Conservation (phyloP, 2,797 vertebrate genomes). For the Schizopygopsis pylzovi region DNA sequence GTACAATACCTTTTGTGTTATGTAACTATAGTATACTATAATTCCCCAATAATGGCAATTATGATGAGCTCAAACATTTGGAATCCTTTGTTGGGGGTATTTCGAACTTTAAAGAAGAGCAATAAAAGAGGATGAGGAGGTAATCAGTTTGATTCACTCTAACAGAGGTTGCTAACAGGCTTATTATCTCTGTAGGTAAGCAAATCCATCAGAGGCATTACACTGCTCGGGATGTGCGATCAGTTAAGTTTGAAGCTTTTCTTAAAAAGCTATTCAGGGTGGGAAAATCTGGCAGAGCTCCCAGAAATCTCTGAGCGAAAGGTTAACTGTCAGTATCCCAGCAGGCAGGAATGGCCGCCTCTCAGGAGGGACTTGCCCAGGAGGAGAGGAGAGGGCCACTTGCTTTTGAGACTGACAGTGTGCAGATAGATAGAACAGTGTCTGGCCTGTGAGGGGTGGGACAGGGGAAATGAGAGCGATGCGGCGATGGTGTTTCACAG, state of each 20-base stretch:
- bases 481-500: constrained; percentile 7
- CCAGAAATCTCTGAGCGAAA: constrained; percentile 63
- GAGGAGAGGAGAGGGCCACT: constrained; percentile 45
- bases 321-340: constrained; percentile 61
- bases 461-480: constrained; percentile 31
- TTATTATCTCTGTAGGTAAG: constrained; percentile 42
- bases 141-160: constrained; percentile 53
- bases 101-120: constrained; percentile 44
- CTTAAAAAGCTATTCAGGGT: constrained; percentile 52
- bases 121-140: constrained; percentile 34
- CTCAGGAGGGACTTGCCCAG: constrained; percentile 50
- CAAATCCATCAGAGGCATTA: constrained; percentile 8
- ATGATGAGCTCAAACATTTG: constrained; percentile 37
- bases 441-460: constrained; percentile 40
- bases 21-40: too few species aligned
- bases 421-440: constrained; percentile 47
- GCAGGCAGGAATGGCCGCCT: constrained; percentile 44
- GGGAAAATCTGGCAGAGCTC: constrained; percentile 60
- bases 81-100: constrained; percentile 39
- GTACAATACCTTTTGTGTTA: not conserved
- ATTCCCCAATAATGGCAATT: not conserved
- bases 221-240: constrained; percentile 18
- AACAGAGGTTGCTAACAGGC: constrained; percentile 51
- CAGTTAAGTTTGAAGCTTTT: constrained; percentile 40
- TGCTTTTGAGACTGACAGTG: constrained; percentile 52